A percentile compares a stretch with the other conserved stretches of the same genome.
Evolutionary conservation across 2,113 vertebrate genomes (phyloP).

Genomic region (Lasiurus cinereus): DNA sequence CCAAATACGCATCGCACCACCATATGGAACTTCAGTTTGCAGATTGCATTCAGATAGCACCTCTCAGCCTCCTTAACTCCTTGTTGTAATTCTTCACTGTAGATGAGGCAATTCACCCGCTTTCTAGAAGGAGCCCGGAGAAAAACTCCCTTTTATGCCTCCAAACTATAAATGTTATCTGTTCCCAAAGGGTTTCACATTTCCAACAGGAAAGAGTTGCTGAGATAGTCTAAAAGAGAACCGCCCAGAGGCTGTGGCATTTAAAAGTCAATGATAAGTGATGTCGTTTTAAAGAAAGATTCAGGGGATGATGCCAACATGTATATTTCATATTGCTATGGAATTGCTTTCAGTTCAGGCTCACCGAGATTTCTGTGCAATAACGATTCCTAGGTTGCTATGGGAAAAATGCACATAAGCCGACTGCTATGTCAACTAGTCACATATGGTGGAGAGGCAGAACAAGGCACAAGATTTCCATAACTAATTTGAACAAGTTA

Average conservation of each 20-base stretch:
- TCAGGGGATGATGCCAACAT: conserved; percentile 68
- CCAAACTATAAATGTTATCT: conserved; percentile 55
- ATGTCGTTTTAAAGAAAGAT: conserved; percentile 72
- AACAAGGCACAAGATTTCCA: conserved; percentile 80
- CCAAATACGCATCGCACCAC: background rate
- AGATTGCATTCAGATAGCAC: background rate
- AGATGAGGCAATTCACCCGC: background rate
- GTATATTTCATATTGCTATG: conserved; percentile 81
- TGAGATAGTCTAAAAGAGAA: conserved; percentile 67
- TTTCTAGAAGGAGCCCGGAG: background rate
- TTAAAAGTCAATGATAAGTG: conserved; percentile 81
- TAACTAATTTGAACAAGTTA: conserved; percentile 83
- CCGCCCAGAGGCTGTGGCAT: conserved; percentile 68
- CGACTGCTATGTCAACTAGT: conserved; percentile 84
- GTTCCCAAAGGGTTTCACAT: conserved; percentile 60
- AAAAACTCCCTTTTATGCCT: background rate
- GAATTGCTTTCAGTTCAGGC: conserved; percentile 80
- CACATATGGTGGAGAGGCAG: conserved; percentile 84
- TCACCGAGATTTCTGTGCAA: conserved; percentile 78
- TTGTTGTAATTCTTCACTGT: background rate
- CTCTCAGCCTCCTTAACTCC: conserved; percentile 38
- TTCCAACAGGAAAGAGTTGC: conserved; percentile 63
- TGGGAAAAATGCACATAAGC: conserved; percentile 84
- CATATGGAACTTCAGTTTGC: conserved; percentile 28
- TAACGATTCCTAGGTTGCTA: conserved; percentile 86